Conservation (phyloP, 2,888 invertebrate species). For the Deilephila elpenor region DNA sequence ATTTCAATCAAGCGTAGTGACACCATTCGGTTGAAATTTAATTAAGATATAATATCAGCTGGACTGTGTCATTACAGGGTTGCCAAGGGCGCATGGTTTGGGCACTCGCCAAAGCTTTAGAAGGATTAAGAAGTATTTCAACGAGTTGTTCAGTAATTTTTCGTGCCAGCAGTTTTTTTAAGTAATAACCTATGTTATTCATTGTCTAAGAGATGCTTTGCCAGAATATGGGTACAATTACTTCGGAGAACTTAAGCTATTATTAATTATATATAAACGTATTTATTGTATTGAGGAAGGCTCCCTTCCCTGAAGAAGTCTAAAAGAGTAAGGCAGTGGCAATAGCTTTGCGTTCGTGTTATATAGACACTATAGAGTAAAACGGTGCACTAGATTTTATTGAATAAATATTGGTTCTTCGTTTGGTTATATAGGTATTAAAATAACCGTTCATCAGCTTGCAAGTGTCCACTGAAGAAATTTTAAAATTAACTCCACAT, state of each 20-base stretch:
- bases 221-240: neutral
- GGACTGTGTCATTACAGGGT: slow-evolving; percentile 45
- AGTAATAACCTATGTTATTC: neutral
- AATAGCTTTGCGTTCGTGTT: too few relatives aligned
- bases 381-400: too few relatives aligned
- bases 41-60: slow-evolving; percentile 49
- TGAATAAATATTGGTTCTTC: too few relatives aligned
- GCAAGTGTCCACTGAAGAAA: too few relatives aligned
- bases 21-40: slow-evolving; percentile 43
- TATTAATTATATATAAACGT: neutral
- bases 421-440: too few relatives aligned
- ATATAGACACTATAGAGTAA: too few relatives aligned
- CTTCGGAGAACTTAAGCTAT: neutral
- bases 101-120: slow-evolving; percentile 54
- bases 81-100: slow-evolving; percentile 65
- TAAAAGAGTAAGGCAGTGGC: too few relatives aligned
- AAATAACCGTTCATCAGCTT: too few relatives aligned
- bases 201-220: neutral
- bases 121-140: neutral
- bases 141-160: neutral
- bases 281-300: neutral
- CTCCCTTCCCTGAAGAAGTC: too few relatives aligned
- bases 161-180: neutral
- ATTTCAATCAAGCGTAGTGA: slow-evolving; percentile 14
- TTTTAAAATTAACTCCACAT: too few relatives aligned